Conservation (phyloP, 1,140 invertebrate species). For the Drosophila arawakana region DNA sequence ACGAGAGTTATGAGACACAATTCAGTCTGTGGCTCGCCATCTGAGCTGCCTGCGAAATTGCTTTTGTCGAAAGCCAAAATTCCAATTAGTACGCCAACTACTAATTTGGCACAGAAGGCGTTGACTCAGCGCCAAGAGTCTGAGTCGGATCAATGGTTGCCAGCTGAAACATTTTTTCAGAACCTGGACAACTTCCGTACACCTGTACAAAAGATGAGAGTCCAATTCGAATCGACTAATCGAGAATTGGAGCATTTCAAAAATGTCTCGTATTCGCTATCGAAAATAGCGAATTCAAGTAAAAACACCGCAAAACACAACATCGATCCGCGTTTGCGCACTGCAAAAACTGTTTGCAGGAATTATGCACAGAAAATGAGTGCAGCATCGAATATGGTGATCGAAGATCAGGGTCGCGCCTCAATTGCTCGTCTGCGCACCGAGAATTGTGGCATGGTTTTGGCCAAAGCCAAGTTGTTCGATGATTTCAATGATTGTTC, state of each 20-base stretch:
- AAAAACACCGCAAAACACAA: slow-evolving; percentile 3
- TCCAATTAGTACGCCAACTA: slow-evolving; percentile 14
- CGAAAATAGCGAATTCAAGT: not conserved
- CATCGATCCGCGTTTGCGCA: slow-evolving; percentile 36
- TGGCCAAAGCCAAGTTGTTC: slow-evolving; percentile 88
- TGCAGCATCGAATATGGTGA: slow-evolving; percentile 32
- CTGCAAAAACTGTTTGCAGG: slow-evolving; percentile 40
- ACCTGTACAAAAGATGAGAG: not conserved
- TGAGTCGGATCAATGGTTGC: slow-evolving; percentile 28
- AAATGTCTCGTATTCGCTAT: slow-evolving; percentile 6
- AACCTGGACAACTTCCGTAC: slow-evolving; percentile 6
- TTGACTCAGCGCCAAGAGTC: not conserved
- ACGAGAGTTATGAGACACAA: slow-evolving; percentile 59
- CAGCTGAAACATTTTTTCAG: slow-evolving; percentile 33
- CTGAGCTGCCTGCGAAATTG: slow-evolving; percentile 1
- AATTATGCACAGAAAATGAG: slow-evolving; percentile 35
- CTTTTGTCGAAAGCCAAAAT: slow-evolving; percentile 2
- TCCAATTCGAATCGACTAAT: slow-evolving; percentile 4
- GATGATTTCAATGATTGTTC: slow-evolving; percentile 84
- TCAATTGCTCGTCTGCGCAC: slow-evolving; percentile 87
- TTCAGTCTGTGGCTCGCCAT: not conserved
- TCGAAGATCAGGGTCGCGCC: slow-evolving; percentile 85
- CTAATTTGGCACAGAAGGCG: slow-evolving; percentile 27
- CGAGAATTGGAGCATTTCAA: slow-evolving; percentile 2
- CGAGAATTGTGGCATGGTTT: slow-evolving; percentile 89